A percentile compares a stretch with the other conserved stretches of the same genome.
These are phyloP conservation scores for Capitulum mitella DNA, from an alignment of 2,888 invertebrate genomes.

Conservation along the genomic window DNA sequence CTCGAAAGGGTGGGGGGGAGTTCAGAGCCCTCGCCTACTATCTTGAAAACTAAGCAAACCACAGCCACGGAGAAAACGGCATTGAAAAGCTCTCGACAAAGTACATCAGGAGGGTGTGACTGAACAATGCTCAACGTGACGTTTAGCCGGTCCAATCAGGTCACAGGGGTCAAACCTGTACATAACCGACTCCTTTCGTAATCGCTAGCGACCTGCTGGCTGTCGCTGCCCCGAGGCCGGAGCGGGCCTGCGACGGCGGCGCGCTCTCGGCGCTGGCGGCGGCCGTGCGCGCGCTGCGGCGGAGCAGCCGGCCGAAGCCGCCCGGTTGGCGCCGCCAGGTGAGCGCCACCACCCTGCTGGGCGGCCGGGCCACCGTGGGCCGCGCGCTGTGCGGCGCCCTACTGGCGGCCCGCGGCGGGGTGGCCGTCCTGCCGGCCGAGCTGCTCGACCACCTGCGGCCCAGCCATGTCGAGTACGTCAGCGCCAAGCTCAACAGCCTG, in stretches of 20 bases:
- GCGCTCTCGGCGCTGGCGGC: not conserved
- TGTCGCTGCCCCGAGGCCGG: not conserved
- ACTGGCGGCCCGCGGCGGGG: not conserved
- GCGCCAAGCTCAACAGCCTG: constrained; percentile 1
- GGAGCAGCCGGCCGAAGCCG: not conserved
- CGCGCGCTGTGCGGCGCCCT: not conserved
- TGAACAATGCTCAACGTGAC: too few species aligned
- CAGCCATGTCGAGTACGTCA: not conserved
- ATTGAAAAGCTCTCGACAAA: too few species aligned
- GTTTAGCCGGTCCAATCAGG: too few species aligned
- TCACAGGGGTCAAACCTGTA: too few species aligned
- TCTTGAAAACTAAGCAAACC: too few species aligned
- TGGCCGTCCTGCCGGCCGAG: not conserved
- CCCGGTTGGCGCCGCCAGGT: not conserved
- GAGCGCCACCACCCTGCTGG: not conserved
- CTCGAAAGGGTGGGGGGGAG: too few species aligned
- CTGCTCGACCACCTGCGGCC: not conserved
- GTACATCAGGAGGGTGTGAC: too few species aligned
- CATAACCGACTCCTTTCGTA: too few species aligned
- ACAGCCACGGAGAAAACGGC: too few species aligned
- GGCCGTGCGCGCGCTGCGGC: not conserved
- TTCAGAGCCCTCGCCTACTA: too few species aligned
- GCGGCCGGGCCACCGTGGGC: not conserved
- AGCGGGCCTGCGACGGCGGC: not conserved
- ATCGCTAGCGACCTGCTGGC: too few species aligned